These are phyloP conservation scores for Trissoscelio sp. DNA, from an alignment of 2,888 invertebrate species.

Conservation along the genomic window DNA sequence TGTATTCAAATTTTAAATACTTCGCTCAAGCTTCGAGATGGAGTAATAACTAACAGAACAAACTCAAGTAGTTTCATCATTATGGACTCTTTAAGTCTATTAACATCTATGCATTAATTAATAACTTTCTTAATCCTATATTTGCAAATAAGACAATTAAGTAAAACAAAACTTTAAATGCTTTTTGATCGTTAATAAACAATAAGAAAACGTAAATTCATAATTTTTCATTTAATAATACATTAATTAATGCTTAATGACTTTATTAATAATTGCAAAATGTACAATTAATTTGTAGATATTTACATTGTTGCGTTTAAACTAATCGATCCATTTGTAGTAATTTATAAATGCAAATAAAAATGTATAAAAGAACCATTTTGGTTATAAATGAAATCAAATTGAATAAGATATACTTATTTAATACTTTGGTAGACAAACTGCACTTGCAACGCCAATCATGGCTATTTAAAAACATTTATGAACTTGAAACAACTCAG, in stretches of 20 bases:
- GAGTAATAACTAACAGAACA: too few species aligned
- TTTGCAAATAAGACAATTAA: too few species aligned
- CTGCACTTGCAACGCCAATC: neutral
- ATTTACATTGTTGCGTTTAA: slow-evolving; percentile 35
- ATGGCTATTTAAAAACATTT: neutral
- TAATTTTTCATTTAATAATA: too few species aligned
- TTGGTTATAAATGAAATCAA: neutral
- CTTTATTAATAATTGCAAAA: slow-evolving; percentile 42
- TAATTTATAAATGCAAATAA: too few species aligned
- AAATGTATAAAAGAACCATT: neutral
- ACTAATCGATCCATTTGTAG: too few species aligned
- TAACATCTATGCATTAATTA: too few species aligned
- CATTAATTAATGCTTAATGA: neutral
- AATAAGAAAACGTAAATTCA: too few species aligned
- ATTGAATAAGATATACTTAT: neutral
- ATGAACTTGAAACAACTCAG: slow-evolving; percentile 1
- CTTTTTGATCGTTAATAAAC: too few species aligned
- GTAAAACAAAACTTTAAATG: too few species aligned
- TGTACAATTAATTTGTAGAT: slow-evolving; percentile 7
- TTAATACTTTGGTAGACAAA: slow-evolving; percentile 10
- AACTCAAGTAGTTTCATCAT: slow-evolving; percentile 4
- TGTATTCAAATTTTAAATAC: neutral
- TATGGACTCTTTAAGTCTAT: slow-evolving; percentile 17
- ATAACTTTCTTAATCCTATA: too few species aligned
- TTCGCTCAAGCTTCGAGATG: neutral